Evolutionary conservation across 2,888 invertebrate species (phyloP), one percentile per base, ranked within the genome.

Genomic region (Ommatoiulus sabulosus): DNA sequence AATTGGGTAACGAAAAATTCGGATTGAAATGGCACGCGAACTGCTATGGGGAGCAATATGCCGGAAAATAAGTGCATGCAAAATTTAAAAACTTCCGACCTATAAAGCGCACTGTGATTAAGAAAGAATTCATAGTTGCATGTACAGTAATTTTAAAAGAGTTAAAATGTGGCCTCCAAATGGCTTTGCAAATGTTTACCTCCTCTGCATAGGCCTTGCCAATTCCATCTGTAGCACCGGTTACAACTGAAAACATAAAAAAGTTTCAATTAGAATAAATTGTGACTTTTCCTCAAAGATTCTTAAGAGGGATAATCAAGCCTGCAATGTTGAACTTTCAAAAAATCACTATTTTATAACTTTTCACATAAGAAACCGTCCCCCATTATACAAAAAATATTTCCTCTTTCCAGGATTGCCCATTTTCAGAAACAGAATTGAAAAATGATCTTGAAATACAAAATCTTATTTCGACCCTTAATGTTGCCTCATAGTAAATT

Each of bases 161-260:
- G 20, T 7, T 35, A 85, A 85, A 85, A 85, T 17, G 6, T 72
- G 72, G 10, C 44, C 87, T 8, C 44, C 17, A 52, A 35, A 87
- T 87, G 15, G 20, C 17, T 15, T 35, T 20, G 87, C 90, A n/a
- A n/a, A n/a, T n/a, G n/a, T n/a, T 89, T 88, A 91, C 91, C 90
- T 91, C 90, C 89, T 90, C 90, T 4, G 90, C 90, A 90, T 91
- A 91, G 35, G 90, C 91, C 87, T 91, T 91, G 0, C 91, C 91
- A 88, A 91, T 91, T 43, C 91, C 91, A 90, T 91, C 91, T 3
- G 91, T 91, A 7, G 91, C 90, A 46, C 91, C 91, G n/a, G 91
- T 91, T 20, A 91, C 90, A 84, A 91, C 91, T 90, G 90, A 86
- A 86, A 87, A 89, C 7, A 72, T 0, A 72, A 72, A 72, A 72